A percentile compares a stretch with the other conserved stretches of the same genome.
These are phyloP conservation scores for Seriola quinqueradiata DNA, from an alignment of 2,113 vertebrate genomes.

Conservation along the genomic window DNA sequence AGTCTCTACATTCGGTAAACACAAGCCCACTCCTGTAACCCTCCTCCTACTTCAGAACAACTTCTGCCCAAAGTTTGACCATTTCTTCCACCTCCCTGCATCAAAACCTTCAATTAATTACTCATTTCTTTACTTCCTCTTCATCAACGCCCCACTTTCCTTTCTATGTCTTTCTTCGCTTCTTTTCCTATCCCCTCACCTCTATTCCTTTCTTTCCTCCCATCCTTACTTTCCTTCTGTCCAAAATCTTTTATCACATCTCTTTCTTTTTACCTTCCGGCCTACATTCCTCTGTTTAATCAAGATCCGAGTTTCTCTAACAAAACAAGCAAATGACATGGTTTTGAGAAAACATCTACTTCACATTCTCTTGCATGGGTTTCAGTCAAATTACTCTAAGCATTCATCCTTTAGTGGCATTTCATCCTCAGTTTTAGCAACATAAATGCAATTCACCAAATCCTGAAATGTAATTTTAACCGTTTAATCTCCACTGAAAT, in stretches of 20 bases:
- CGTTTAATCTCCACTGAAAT: constrained; percentile 34
- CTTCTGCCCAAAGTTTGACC: not conserved
- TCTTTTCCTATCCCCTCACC: not conserved
- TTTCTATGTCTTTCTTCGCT: not conserved
- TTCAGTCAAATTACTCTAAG: constrained; percentile 27
- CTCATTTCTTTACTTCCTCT: constrained; percentile 3
- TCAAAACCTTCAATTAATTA: not conserved
- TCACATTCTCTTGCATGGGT: constrained; percentile 18
- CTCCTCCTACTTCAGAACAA: constrained; percentile 35
- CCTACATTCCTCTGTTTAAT: not conserved
- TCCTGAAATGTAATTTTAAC: constrained; percentile 33
- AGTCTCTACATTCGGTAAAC: constrained; percentile 40
- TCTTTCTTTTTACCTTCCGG: not conserved
- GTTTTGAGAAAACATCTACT: constrained; percentile 8
- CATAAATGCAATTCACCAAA: not conserved
- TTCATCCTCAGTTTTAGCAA: constrained; percentile 34
- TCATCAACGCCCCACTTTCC: not conserved
- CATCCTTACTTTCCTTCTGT: not conserved
- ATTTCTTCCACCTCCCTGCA: not conserved
- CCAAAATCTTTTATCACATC: not conserved
- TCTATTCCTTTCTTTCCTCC: not conserved
- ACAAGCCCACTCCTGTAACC: constrained; percentile 17
- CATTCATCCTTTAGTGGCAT: constrained; percentile 29
- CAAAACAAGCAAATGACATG: not conserved
- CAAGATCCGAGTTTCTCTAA: not conserved